Base-by-base conservation (phyloP, 2,113 vertebrate genomes). In the Pluvialis apricaria region DNA sequence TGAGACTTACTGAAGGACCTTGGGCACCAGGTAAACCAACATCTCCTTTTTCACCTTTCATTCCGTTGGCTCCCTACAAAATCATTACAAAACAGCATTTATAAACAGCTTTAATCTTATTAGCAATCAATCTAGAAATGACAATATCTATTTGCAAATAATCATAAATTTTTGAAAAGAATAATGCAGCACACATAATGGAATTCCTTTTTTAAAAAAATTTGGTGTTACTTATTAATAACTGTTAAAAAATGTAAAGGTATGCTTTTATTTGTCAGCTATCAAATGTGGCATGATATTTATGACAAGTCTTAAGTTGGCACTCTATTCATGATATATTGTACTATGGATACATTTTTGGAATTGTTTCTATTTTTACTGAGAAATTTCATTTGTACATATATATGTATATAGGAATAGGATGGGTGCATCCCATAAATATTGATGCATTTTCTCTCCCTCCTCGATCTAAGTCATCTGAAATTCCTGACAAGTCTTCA, bases 1-100 rank as follows among this genome's bases (percentile, higher is more conserved):
- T 29, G 18, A 52, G 66, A 99, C 99, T 99, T 98, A 99, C 99
- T n/a, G 99, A 99, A 96, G 99, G 98, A 87, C 99, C 99, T 90
- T 99, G 99, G 80, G 99, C 98, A 88, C 99, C 99, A 16, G 99
- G 97, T 49, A 99, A 95, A 60, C 99, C 99, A 38, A 98, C 64
- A 64, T 99, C 99, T 96, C 99, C 99, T 96, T 99, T 99, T 69
- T 99, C 99, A 1, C 99, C 99, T 96, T 99, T 99, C 24, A 98
- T 61, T 12, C 99, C 99, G 61, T 99, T 99, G 94, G 98, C 97
- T 76, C 99, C 99, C 99, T 99, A 80, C 11, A 96, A 98, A 73
- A 97, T 71, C 34, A 92, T 90, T 24, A 83, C 17, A 85, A 86
- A 92, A 31, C 15, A 82, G 29, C 18, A 72, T 51, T 94, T 86